Evolutionary conservation across 2,113 vertebrate species (phyloP).

Genomic region (Trichomycterus rosablanca): DNA sequence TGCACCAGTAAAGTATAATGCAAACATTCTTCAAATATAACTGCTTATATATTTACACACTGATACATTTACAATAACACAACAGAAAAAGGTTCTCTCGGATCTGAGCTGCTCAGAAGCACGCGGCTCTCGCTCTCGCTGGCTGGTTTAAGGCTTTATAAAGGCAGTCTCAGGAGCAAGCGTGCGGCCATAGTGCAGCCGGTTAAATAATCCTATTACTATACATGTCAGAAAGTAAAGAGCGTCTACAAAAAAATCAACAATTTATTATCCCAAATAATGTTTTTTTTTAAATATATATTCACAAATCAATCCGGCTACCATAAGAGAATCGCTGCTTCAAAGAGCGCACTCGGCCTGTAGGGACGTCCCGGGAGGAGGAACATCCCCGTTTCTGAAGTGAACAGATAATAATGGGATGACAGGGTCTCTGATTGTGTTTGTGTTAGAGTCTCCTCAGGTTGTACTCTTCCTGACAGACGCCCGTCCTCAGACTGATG

Average conservation of each 20-base stretch:
- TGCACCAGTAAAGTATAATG: slow-evolving; percentile 47
- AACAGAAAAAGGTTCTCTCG: slow-evolving; percentile 43
- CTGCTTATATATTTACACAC: slow-evolving; percentile 58
- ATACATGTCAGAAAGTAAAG: not conserved
- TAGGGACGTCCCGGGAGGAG: not conserved
- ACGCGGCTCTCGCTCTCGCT: not conserved
- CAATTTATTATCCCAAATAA: no score
- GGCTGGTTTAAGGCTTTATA: slow-evolving; percentile 16
- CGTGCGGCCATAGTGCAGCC: not conserved
- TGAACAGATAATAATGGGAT: not conserved
- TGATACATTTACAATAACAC: slow-evolving; percentile 70
- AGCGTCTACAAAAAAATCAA: not conserved
- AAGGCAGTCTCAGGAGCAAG: not conserved
- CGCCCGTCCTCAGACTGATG: slow-evolving; percentile 81
- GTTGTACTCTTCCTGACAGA: slow-evolving; percentile 77
- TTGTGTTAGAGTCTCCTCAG: slow-evolving; percentile 60
- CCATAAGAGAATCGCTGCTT: no score
- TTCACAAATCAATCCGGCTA: not conserved
- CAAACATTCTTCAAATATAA: slow-evolving; percentile 47
- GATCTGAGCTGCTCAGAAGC: not conserved
- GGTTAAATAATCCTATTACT: not conserved
- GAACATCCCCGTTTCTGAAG: not conserved
- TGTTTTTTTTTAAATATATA: not conserved
- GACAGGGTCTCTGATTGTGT: not conserved
- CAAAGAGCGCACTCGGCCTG: no score